Evolutionary conservation across 2,888 invertebrate species (phyloP).

Genomic region (Amphiduros pacificus): DNA sequence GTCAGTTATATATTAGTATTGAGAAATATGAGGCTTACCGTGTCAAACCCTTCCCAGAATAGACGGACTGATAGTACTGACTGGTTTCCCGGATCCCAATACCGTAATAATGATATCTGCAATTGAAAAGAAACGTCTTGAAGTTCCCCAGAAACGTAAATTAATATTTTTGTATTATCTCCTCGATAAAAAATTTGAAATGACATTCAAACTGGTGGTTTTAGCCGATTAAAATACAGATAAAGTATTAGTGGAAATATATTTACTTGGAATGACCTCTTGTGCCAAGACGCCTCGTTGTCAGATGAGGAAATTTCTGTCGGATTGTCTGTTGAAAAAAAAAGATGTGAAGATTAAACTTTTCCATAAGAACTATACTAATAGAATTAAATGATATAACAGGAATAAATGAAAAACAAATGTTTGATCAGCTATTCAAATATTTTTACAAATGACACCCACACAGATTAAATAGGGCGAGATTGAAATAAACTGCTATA

Average conservation of each 20-base stretch:
- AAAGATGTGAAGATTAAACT: too few species aligned
- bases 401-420: too few species aligned
- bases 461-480: too few species aligned
- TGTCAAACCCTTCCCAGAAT: conserved; percentile 55
- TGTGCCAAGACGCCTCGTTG: conserved; percentile 59
- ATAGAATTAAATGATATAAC: too few species aligned
- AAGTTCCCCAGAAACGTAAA: background rate
- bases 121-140: conserved; percentile 5
- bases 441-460: too few species aligned
- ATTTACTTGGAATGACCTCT: conserved; percentile 60
- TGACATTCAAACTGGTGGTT: background rate
- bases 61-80: conserved; percentile 56
- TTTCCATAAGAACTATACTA: too few species aligned
- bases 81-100: conserved; percentile 59
- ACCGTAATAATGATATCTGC: conserved; percentile 60
- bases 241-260: background rate
- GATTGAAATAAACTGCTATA: too few species aligned
- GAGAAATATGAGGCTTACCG: too few species aligned
- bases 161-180: background rate
- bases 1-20: too few species aligned
- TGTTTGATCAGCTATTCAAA: too few species aligned
- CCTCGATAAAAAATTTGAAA: too few species aligned
- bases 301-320: conserved; percentile 59
- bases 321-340: conserved; percentile 52
- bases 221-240: background rate